phyloP scores from a whole-genome alignment of 2,113 vertebrate genomes.

The Phylloscopus trochiloides region DNA sequence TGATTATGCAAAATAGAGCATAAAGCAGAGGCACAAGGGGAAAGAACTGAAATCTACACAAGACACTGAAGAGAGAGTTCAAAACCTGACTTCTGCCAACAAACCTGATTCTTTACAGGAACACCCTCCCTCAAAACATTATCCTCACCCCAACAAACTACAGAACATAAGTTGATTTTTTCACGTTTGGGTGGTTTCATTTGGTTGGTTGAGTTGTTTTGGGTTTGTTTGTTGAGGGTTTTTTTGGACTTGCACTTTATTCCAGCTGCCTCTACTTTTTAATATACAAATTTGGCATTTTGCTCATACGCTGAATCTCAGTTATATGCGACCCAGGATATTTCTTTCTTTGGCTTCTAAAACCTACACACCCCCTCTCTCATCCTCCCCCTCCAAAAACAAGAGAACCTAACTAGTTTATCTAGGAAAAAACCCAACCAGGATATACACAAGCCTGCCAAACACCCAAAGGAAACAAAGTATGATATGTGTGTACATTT shows the following conservation, averaged over 20 bases:
- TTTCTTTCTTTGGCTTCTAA: background rate
- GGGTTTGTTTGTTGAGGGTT: background rate
- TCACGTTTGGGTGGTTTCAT: too few relatives aligned
- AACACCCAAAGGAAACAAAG: slow-evolving; percentile 3
- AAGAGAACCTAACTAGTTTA: background rate
- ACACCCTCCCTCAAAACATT: background rate
- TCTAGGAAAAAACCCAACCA: background rate
- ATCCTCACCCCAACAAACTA: background rate
- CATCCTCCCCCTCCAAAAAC: rapidly evolving
- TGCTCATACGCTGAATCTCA: background rate
- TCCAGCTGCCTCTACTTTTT: background rate
- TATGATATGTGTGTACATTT: background rate
- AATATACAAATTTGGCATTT: background rate
- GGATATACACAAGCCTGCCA: background rate
- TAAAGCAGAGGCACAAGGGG: background rate
- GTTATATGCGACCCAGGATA: background rate
- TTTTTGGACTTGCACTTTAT: background rate
- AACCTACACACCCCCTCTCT: background rate
- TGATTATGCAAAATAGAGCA: rapidly evolving
- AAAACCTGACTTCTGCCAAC: background rate
- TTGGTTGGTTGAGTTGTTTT: background rate
- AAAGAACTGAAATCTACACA: background rate
- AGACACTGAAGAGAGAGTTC: background rate
- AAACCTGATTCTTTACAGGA: background rate
- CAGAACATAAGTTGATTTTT: background rate